phyloP scores from a whole-genome alignment of 2,113 vertebrate genomes.

The Zosterops japonicus region DNA sequence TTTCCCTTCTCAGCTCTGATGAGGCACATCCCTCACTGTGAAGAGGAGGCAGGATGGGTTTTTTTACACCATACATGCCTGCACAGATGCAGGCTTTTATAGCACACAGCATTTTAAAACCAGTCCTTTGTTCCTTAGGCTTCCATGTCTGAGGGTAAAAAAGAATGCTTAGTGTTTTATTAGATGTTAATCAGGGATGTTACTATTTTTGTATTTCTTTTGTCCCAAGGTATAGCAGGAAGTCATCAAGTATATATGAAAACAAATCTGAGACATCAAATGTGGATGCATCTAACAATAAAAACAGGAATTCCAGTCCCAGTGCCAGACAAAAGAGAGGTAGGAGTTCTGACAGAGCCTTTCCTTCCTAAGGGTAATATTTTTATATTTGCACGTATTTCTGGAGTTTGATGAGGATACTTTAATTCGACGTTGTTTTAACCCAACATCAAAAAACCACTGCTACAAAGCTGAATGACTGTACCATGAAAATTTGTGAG shows the following conservation, averaged over 20 bases:
- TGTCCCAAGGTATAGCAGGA: constrained; percentile 78
- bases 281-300: constrained; percentile 80
- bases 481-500: background rate
- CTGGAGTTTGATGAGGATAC: background rate
- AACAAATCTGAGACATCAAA: constrained; percentile 82
- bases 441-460: background rate
- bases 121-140: background rate
- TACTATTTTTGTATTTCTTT: constrained; percentile 10
- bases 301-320: constrained; percentile 79
- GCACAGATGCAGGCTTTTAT: background rate
- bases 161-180: background rate
- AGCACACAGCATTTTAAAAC: background rate
- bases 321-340: constrained; percentile 85
- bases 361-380: background rate
- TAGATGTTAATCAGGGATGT: background rate
- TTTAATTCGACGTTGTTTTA: background rate
- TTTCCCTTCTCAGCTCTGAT: background rate
- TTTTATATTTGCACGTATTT: background rate
- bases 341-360: constrained; percentile 51
- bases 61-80: background rate
- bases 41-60: background rate
- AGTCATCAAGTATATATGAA: constrained; percentile 76
- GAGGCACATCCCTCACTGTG: background rate
- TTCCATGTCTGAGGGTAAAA: background rate
- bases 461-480: background rate